Percentiles rank a stretch among this genome's conserved stretches.
Conservation (phyloP, 2,113 vertebrate species). For the Corythoichthys intestinalis region DNA sequence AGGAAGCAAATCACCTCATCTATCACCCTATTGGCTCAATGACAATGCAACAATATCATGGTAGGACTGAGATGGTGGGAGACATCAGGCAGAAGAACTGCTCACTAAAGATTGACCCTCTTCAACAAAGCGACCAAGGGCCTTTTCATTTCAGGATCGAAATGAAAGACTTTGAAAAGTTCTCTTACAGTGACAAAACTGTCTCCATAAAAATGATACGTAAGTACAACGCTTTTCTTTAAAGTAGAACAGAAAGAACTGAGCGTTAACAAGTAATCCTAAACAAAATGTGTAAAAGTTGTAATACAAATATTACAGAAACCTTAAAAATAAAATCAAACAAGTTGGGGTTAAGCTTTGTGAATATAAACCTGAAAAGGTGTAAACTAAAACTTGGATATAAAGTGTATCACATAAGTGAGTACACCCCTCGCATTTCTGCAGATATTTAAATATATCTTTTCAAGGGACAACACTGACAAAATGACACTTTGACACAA, state of each 20-base stretch:
- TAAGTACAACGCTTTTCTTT: constrained; percentile 38
- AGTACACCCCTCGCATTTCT: too few relatives aligned
- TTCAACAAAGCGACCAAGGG: constrained; percentile 41
- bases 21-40: constrained; percentile 35
- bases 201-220: constrained; percentile 47
- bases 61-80: constrained; percentile 51
- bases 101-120: constrained; percentile 58
- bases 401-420: too few relatives aligned
- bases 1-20: background rate
- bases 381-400: background rate
- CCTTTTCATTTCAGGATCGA: constrained; percentile 64
- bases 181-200: background rate
- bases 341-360: background rate
- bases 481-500: too few relatives aligned
- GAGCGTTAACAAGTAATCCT: background rate
- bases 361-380: background rate
- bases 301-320: background rate
- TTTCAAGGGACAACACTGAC: too few relatives aligned
- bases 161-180: constrained; percentile 28
- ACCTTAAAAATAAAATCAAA: background rate
- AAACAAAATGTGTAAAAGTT: background rate
- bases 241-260: background rate
- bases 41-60: constrained; percentile 13
- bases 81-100: constrained; percentile 52
- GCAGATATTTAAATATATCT: too few relatives aligned